These are phyloP conservation scores for Thymelicus lineola DNA, from an alignment of 2,888 invertebrate species.

Conservation along the genomic window DNA sequence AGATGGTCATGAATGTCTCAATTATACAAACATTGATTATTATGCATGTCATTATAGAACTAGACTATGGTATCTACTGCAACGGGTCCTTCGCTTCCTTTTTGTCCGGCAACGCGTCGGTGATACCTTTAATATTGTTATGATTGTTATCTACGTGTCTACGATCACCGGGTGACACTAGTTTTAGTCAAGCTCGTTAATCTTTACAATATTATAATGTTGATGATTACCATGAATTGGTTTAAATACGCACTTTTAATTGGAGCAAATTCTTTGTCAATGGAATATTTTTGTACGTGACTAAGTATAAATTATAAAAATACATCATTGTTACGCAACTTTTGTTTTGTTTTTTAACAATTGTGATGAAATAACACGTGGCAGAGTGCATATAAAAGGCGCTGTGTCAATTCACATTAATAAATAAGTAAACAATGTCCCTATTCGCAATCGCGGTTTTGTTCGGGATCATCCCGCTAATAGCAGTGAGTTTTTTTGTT, in stretches of 20 bases:
- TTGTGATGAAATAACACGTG: conserved; percentile 23
- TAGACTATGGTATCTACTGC: too few species aligned
- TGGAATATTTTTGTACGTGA: conserved; percentile 16
- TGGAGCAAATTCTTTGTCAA: neutral
- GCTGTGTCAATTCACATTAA: neutral
- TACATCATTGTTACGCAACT: conserved; percentile 21
- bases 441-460: conserved; percentile 1
- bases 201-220: too few species aligned
- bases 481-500: conserved; percentile 24
- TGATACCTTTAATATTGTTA: too few species aligned
- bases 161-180: too few species aligned
- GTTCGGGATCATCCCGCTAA: conserved; percentile 14
- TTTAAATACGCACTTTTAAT: too few species aligned
- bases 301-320: conserved; percentile 3
- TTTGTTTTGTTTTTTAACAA: conserved; percentile 17
- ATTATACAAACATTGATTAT: neutral
- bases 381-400: conserved; percentile 16
- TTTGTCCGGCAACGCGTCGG: too few species aligned
- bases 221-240: too few species aligned
- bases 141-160: too few species aligned
- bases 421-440: neutral
- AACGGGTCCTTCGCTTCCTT: too few species aligned
- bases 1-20: neutral
- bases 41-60: too few species aligned
- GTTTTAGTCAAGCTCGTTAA: too few species aligned